phyloP scores from a whole-genome alignment of 1,140 invertebrate genomes.

The Papilio dardanus region DNA sequence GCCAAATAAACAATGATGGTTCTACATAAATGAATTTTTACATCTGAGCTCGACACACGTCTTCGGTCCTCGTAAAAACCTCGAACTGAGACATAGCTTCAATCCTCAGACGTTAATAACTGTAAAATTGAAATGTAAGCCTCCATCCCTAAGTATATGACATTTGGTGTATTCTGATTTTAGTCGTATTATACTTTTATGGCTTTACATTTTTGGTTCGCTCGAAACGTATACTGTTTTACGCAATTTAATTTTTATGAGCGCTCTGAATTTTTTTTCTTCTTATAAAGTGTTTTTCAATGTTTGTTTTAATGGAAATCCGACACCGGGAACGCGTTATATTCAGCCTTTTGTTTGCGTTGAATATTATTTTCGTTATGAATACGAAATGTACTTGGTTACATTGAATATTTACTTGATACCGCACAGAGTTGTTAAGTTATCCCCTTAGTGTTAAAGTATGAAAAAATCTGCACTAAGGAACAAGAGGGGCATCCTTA shows the following conservation, averaged over 20 bases:
- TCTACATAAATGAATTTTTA: slow-evolving; percentile 43
- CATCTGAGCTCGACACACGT: slow-evolving; percentile 44
- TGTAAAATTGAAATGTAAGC: slow-evolving; percentile 37
- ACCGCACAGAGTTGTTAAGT: too few species aligned
- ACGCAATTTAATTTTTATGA: slow-evolving; percentile 34
- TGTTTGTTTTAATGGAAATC: slow-evolving; percentile 20
- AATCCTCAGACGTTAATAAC: slow-evolving; percentile 41
- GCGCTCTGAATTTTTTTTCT: slow-evolving; percentile 17
- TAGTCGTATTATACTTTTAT: slow-evolving; percentile 42
- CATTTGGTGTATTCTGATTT: slow-evolving; percentile 41
- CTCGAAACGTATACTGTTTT: slow-evolving; percentile 14
- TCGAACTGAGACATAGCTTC: slow-evolving; percentile 38
- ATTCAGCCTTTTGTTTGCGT: slow-evolving; percentile 1
- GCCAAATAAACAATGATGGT: slow-evolving; percentile 31
- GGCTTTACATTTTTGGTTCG: slow-evolving; percentile 39
- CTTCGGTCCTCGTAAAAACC: slow-evolving; percentile 43
- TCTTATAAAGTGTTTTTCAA: slow-evolving; percentile 22
- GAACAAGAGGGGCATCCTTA: too few species aligned
- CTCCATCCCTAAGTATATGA: slow-evolving; percentile 36
- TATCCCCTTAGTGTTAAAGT: too few species aligned
- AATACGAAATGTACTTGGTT: slow-evolving; percentile 3
- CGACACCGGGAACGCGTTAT: slow-evolving; percentile 3
- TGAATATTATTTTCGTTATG: slow-evolving; percentile 15
- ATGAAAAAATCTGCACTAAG: too few species aligned
- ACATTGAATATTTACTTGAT: neutral